phyloP scores from a whole-genome alignment of 2,113 vertebrate species.

The Felis catus region DNA sequence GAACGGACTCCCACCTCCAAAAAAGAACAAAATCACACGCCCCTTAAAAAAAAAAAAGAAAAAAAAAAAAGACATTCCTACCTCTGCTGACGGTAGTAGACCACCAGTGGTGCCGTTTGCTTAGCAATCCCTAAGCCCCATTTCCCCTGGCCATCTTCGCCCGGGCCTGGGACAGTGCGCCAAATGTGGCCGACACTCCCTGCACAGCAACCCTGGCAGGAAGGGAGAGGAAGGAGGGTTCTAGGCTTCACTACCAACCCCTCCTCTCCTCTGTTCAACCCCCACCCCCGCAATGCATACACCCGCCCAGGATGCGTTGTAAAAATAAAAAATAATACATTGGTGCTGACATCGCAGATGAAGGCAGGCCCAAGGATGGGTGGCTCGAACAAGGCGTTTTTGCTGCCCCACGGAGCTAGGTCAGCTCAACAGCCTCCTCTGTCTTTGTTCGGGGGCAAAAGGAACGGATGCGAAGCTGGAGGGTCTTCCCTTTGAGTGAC shows the following conservation, averaged over 20 bases:
- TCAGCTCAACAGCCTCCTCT: conserved; percentile 9
- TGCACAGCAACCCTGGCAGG: conserved; percentile 39
- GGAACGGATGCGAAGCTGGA: conserved; percentile 31
- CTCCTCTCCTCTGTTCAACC: conserved; percentile 12
- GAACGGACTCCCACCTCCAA: conserved; percentile 28
- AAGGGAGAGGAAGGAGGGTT: conserved; percentile 56
- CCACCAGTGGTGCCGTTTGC: conserved; percentile 43
- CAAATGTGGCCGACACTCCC: conserved; percentile 69
- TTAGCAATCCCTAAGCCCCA: conserved; percentile 12
- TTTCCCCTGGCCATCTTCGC: conserved; percentile 42
- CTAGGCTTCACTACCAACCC: conserved; percentile 45
- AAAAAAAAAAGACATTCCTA: not conserved
- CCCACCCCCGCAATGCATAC: conserved; percentile 9
- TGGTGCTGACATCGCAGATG: conserved; percentile 68
- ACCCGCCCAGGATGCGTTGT: conserved; percentile 58
- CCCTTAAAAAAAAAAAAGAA: not conserved
- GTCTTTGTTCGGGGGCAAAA: conserved; percentile 40
- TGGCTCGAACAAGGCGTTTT: conserved; percentile 58
- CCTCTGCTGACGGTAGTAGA: conserved; percentile 34
- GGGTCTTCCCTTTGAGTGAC: conserved; percentile 21
- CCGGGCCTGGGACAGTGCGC: conserved; percentile 71
- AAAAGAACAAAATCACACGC: conserved; percentile 59
- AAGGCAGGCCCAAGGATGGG: conserved; percentile 68
- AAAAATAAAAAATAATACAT: conserved; percentile 62
- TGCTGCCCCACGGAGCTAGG: conserved; percentile 34